Conservation (phyloP, 2,888 invertebrate species). For the Beris morrisii region DNA sequence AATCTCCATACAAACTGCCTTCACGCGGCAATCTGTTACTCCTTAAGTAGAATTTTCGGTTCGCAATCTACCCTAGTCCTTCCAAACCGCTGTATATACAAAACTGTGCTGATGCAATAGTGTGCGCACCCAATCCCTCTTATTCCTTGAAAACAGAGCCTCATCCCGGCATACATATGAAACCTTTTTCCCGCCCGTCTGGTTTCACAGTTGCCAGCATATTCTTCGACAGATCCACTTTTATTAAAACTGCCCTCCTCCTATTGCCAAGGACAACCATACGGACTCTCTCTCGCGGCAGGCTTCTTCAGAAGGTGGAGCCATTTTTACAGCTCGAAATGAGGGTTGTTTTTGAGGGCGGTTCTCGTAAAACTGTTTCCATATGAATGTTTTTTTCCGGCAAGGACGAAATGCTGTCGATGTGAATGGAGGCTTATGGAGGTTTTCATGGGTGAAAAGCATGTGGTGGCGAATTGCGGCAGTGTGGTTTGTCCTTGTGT, state of each 20-base stretch:
- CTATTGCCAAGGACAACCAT: constrained; percentile 30
- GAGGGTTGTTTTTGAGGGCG: constrained; percentile 19
- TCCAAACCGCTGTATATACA: constrained; percentile 14
- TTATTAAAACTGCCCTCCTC: constrained; percentile 41
- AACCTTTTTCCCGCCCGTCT: constrained; percentile 46
- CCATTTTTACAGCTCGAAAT: constrained; percentile 23
- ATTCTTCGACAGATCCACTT: constrained; percentile 51
- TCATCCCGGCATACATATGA: constrained; percentile 39
- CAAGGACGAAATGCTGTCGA: background rate
- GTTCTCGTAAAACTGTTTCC: constrained; percentile 35
- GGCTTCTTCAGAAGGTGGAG: constrained; percentile 33
- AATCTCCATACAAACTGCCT: constrained; percentile 53
- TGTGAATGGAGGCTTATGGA: constrained; percentile 22
- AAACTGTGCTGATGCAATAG: constrained; percentile 23
- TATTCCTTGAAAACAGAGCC: constrained; percentile 7
- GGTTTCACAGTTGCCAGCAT: constrained; percentile 56
- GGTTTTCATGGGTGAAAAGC: constrained; percentile 21
- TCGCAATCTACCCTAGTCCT: constrained; percentile 10
- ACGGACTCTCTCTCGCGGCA: constrained; percentile 28
- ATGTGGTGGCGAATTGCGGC: background rate
- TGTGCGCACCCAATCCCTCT: constrained; percentile 24
- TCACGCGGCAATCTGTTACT: constrained; percentile 54
- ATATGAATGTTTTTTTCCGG: constrained; percentile 25
- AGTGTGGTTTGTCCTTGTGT: background rate
- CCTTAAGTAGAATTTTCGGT: constrained; percentile 52